Base-by-base conservation (phyloP, 1,140 invertebrate genomes). In the Campoletis sonorensis region DNA sequence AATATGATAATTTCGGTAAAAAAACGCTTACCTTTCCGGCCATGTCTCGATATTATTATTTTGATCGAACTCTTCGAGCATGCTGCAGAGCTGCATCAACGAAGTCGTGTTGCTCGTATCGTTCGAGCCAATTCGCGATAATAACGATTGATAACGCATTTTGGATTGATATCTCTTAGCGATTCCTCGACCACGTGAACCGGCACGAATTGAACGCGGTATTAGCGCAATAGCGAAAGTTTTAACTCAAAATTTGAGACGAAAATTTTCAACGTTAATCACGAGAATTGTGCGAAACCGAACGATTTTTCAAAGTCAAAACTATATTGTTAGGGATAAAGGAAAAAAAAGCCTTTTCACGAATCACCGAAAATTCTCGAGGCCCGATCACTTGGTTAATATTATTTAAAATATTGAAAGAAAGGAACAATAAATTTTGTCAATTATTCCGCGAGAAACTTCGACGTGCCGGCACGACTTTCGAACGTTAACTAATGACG, bases 121-220 rank as follows among this genome's bases (percentile, higher is more conserved):
- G 54, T 77, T 30, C 4, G 51, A n/a, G 4, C 26, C 73, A 23
- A 77, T n/a, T 33, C 30, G 67, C 30, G 67, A 70, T 21, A 70
- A 70, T 70, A 77, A 54, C 23, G 73, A 77, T 61, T 77, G 45
- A 8, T 61, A 64, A 64, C 73, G 73, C 73, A 77, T 77, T 23
- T 77, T 77, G 10, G 72, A 16, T 18, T 49, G 49, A 21, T 75
- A 54, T 54, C 27, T 4, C 72, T 77, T 77, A 7, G 33, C 73
- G 73, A 77, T 77, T 27, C 5, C 23, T 30, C 73, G 49, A 4
- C 16, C 27, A 77, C 27, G 51, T 11, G 30, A 64, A 77, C 21
- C 73, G 51, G 27, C 4, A 33, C 51, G 51, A 61, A 54, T 61
- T 21, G 7, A 37, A n/a, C 3, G 3, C 33, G 51, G 73, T 2